These are phyloP conservation scores for Corydoras sp. DNA, from an alignment of 2,113 vertebrate genomes.

Conservation along the genomic window DNA sequence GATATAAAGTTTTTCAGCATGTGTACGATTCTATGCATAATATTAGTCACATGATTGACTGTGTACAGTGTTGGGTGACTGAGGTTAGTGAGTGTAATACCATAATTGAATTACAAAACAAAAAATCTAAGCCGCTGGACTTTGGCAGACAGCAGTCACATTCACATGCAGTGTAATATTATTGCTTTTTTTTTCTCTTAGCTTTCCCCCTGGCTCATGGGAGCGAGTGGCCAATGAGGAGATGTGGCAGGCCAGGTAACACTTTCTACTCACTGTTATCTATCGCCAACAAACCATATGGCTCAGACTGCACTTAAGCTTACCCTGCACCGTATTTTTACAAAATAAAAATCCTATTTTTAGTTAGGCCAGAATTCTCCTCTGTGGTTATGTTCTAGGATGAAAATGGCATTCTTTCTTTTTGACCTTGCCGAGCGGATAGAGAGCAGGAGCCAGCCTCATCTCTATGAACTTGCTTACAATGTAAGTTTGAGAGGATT, in stretches of 20 bases:
- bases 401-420: slow-evolving; percentile 96
- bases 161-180: background rate
- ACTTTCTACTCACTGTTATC: background rate
- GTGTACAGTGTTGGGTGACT: no score
- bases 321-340: background rate
- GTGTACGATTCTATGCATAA: no score
- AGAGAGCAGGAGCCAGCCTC: slow-evolving; percentile 63
- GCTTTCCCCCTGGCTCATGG: slow-evolving; percentile 87
- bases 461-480: slow-evolving; percentile 80
- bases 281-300: background rate
- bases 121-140: background rate
- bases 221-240: slow-evolving; percentile 94
- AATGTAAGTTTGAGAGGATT: slow-evolving; percentile 63
- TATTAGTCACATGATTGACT: background rate
- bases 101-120: background rate
- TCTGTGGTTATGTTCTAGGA: slow-evolving; percentile 72
- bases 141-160: background rate
- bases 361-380: slow-evolving; percentile 12
- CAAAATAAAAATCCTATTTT: background rate
- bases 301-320: background rate
- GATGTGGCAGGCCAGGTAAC: slow-evolving; percentile 98
- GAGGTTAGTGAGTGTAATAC: background rate
- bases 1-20: no score
- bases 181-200: slow-evolving; percentile 48
- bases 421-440: slow-evolving; percentile 85